Evolutionary conservation across 2,113 vertebrate genomes (phyloP), one percentile per base, ranked within the genome.

Genomic region (Brevimyrus niger): DNA sequence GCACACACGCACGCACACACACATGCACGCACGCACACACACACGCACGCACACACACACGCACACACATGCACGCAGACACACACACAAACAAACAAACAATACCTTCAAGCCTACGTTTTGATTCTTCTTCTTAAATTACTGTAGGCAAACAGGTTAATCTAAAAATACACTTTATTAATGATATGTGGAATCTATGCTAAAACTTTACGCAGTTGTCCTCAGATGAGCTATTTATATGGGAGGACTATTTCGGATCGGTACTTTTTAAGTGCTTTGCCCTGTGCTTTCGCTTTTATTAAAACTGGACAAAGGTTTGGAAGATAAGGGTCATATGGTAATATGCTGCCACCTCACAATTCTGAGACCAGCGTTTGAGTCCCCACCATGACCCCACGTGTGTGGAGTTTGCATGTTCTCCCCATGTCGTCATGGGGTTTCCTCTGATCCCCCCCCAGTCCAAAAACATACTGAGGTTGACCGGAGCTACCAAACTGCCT

Each of bases 31-130:
- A n/a, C n/a, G n/a, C n/a, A n/a, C n/a, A n/a, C n/a, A n/a, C 10
- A 53, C 44, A 23, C 51, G 87, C 84, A 89, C 87, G 85, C 91
- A 90, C 7, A 85, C 23, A 23, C 17, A 55, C n/a, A 23, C 44
- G 42, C 73, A 73, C 42, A 3, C 42, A 44, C 42, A 3, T 4
- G 4, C 42, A 44, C 42, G 4, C 42, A 44, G 3, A 44, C 23
- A 58, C 11, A 55, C 35, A 23, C 27, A 65, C n/a, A 65, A 7
- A 65, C 15, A 85, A 9, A 17, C 9, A 27, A 31, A 69, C 3
- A 31, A 69, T 31, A 13, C 61, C 61, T 11, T 9, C 10, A 31
- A 31, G 10, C 61, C n/a, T 69, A 31, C 4, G 10, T 10, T 65
- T 69, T 31, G 3, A 31, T 31, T 69, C 61, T 69, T 69, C 61